phyloP scores from a whole-genome alignment of 2,888 invertebrate species.

The Lycia hirtaria region DNA sequence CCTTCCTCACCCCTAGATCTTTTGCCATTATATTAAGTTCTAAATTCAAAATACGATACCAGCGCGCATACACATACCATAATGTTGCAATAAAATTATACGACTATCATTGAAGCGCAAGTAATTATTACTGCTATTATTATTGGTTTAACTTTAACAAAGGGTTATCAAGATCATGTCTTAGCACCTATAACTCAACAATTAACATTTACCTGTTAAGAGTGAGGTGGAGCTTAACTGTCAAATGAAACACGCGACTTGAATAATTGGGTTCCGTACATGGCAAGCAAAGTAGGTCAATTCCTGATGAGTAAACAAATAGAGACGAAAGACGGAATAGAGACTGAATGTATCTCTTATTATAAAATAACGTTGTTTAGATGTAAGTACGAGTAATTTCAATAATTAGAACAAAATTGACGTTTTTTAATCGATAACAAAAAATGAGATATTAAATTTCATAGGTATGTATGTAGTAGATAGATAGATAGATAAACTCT shows the following conservation, averaged over 20 bases:
- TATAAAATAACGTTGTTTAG: too few relatives aligned
- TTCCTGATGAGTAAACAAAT: constrained; percentile 16
- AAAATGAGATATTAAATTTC: too few relatives aligned
- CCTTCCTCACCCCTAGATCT: too few relatives aligned
- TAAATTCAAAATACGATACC: too few relatives aligned
- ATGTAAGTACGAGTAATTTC: too few relatives aligned
- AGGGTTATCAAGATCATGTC: constrained; percentile 32
- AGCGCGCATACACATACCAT: neutral
- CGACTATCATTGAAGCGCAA: neutral
- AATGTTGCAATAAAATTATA: constrained; percentile 6
- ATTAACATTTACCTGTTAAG: constrained; percentile 27
- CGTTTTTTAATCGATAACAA: too few relatives aligned
- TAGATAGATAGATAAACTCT: too few relatives aligned
- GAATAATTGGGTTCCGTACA: constrained; percentile 17
- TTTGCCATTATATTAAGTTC: too few relatives aligned
- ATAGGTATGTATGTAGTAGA: too few relatives aligned
- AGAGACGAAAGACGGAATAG: too few relatives aligned
- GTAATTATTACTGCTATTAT: constrained; percentile 23
- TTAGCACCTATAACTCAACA: constrained; percentile 31
- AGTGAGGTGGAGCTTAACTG: constrained; percentile 19
- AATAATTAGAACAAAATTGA: too few relatives aligned
- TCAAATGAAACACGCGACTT: constrained; percentile 18
- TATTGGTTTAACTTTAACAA: constrained; percentile 21
- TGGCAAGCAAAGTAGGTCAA: constrained; percentile 7
- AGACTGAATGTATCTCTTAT: too few relatives aligned